Percentiles rank a stretch among this genome's conserved stretches.
Conservation (phyloP, 2,888 invertebrate species). For the Pelosia muscerda region DNA sequence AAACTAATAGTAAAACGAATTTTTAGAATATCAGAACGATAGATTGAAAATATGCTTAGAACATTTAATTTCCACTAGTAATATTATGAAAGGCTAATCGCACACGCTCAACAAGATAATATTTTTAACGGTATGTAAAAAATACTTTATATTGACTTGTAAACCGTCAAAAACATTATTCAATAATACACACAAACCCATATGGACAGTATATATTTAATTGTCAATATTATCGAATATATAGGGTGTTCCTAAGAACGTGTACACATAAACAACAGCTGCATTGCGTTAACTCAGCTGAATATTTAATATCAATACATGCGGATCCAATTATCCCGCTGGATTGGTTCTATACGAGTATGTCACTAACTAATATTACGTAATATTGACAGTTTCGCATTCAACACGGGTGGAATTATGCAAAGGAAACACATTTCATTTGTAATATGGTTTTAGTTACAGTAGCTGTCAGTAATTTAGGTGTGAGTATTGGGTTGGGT, state of each 20-base stretch:
- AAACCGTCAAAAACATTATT: too few relatives aligned
- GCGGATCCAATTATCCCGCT: conserved; percentile 46
- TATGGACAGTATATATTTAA: too few relatives aligned
- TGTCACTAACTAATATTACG: conserved; percentile 37
- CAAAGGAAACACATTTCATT: not conserved
- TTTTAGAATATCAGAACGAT: too few relatives aligned
- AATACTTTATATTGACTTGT: too few relatives aligned
- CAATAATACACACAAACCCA: too few relatives aligned
- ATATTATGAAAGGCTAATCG: too few relatives aligned
- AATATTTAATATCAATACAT: conserved; percentile 46
- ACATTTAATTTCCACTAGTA: too few relatives aligned
- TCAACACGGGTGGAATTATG: not conserved
- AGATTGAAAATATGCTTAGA: too few relatives aligned
- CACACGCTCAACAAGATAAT: too few relatives aligned
- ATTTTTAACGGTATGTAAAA: too few relatives aligned
- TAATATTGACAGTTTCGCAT: not conserved
- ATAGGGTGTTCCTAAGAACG: not conserved
- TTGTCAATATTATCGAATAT: too few relatives aligned
- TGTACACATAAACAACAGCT: not conserved
- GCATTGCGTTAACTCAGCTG: conserved; percentile 24
- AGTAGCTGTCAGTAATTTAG: not conserved
- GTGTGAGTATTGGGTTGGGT: not conserved
- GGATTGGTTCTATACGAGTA: conserved; percentile 41
- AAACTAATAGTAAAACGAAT: too few relatives aligned
- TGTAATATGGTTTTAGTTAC: not conserved